Conservation (phyloP, 1,140 invertebrate species). For the Hyles euphorbiae region DNA sequence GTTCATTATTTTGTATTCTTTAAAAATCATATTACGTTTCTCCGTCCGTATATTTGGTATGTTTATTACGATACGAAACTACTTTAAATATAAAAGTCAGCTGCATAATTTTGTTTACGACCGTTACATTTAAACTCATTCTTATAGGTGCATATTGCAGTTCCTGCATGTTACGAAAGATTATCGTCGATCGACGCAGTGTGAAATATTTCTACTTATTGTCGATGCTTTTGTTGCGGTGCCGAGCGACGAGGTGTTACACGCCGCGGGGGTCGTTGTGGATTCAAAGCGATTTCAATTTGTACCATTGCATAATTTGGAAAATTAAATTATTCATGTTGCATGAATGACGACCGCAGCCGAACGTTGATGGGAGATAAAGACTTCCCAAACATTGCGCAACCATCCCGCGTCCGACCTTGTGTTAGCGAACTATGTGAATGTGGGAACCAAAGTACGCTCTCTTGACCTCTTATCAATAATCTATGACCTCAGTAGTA, state of each 20-base stretch:
- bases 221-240: constrained; percentile 38
- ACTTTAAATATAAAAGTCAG: not conserved
- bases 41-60: not conserved
- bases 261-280: constrained; percentile 43
- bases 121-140: not conserved
- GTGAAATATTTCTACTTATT: constrained; percentile 34
- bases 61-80: not conserved
- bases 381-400: constrained; percentile 36
- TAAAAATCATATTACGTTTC: too few relatives aligned
- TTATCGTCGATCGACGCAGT: constrained; percentile 20
- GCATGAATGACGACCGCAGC: constrained; percentile 38
- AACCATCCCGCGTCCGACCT: constrained; percentile 26
- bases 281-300: constrained; percentile 55
- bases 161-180: constrained; percentile 19
- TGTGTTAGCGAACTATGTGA: constrained; percentile 31
- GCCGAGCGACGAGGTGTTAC: constrained; percentile 19
- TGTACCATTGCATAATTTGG: constrained; percentile 60
- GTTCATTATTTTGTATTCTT: too few relatives aligned
- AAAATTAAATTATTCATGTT: constrained; percentile 60
- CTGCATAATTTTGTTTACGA: too few relatives aligned
- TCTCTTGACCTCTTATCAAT: constrained; percentile 28
- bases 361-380: constrained; percentile 41
- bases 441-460: constrained; percentile 20
- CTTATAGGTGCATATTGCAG: constrained; percentile 7
- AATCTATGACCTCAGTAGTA: constrained; percentile 9